These are phyloP conservation scores for Gephyroberyx darwinii DNA, from an alignment of 2,797 vertebrate genomes.

Conservation along the genomic window DNA sequence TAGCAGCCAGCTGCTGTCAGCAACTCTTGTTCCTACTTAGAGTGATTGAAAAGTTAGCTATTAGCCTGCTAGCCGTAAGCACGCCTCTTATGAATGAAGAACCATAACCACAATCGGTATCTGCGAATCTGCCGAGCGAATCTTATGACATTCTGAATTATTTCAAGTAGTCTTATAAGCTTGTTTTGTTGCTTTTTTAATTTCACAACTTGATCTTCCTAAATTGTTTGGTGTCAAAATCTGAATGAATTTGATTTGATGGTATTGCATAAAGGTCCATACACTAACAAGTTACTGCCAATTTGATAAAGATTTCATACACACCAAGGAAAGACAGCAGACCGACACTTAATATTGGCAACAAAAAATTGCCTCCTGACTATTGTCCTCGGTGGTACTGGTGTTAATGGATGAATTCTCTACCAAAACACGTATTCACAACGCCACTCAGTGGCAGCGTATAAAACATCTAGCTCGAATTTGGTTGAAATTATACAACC, in stretches of 20 bases:
- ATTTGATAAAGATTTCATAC: background rate
- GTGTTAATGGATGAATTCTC: background rate
- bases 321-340: background rate
- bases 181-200: background rate
- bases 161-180: background rate
- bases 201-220: background rate
- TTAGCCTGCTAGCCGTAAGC: background rate
- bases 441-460: conserved; percentile 17
- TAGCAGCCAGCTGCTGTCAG: conserved; percentile 35
- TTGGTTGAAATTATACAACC: conserved; percentile 39
- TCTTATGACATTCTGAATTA: background rate
- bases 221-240: background rate
- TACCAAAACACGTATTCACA: background rate
- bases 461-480: conserved; percentile 32
- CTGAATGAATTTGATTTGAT: too few species aligned
- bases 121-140: background rate
- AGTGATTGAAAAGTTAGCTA: background rate
- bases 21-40: conserved; percentile 20
- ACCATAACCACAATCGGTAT: background rate
- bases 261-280: too few species aligned
- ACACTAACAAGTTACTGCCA: background rate
- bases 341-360: background rate
- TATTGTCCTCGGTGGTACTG: background rate
- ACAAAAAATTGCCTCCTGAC: background rate
- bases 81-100: background rate